Percentiles rank a stretch among this genome's conserved stretches.
These are phyloP conservation scores for Brienomyrus longianalis DNA, from an alignment of 2,113 vertebrate genomes.

Conservation along the genomic window DNA sequence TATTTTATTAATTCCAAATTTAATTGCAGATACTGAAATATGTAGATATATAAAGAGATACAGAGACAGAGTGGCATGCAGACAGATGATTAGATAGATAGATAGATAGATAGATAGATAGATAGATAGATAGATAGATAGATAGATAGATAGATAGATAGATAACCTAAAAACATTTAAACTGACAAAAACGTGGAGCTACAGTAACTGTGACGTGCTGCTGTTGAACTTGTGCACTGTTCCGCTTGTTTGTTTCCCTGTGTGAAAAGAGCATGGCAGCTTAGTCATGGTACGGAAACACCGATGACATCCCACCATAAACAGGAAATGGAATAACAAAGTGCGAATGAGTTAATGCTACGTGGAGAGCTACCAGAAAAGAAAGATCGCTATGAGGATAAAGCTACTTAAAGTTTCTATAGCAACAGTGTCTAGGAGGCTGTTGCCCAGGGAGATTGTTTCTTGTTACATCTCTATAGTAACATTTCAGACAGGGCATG, in stretches of 20 bases:
- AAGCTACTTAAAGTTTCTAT: constrained; percentile 68
- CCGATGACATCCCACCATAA: neutral
- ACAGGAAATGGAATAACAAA: constrained; percentile 32
- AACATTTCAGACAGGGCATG: constrained; percentile 14
- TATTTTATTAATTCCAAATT: neutral
- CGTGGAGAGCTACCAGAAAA: constrained; percentile 44
- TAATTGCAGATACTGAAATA: neutral
- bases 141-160: neutral
- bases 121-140: neutral
- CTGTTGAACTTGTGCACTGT: neutral
- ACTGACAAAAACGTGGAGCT: neutral
- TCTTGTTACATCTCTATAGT: constrained; percentile 43
- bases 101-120: neutral
- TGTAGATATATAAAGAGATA: neutral
- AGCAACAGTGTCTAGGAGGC: constrained; percentile 67
- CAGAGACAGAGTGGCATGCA: no score
- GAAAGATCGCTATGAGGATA: constrained; percentile 54
- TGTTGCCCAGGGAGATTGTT: constrained; percentile 60
- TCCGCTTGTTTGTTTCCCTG: neutral
- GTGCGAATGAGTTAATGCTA: constrained; percentile 36
- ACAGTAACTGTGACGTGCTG: neutral
- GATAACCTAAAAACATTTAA: neutral
- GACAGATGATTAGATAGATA: neutral
- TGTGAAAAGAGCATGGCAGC: neutral
- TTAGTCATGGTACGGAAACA: neutral